phyloP scores from a whole-genome alignment of 2,113 vertebrate species.

The Peromyscus polionotus region DNA sequence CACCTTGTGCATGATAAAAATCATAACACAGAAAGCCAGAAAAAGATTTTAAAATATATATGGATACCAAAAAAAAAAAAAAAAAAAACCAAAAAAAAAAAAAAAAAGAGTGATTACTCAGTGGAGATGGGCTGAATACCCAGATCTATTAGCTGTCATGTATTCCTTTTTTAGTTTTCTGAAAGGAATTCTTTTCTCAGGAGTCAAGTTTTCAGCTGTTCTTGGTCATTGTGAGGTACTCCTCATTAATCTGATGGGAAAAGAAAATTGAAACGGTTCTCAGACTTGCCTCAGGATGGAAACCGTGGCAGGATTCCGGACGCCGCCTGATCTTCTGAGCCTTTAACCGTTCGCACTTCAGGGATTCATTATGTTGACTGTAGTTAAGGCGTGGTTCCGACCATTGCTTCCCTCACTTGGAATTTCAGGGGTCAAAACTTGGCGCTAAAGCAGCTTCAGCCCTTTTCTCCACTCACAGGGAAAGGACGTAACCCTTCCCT shows the following conservation, averaged over 20 bases:
- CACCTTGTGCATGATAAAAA: background rate
- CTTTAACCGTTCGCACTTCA: conserved; percentile 98
- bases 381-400: conserved; percentile 90
- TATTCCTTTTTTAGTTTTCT: background rate
- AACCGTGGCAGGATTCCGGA: conserved; percentile 98
- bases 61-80: background rate
- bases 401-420: background rate
- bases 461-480: background rate
- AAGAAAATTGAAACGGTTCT: background rate
- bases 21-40: background rate
- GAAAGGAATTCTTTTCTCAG: background rate
- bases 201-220: background rate
- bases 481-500: background rate
- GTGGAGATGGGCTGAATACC: background rate
- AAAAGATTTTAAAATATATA: background rate
- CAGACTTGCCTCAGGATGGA: conserved; percentile 94
- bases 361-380: conserved; percentile 97
- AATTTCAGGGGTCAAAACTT: conserved; percentile 46
- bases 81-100: background rate
- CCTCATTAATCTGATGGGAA: background rate
- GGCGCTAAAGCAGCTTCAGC: background rate
- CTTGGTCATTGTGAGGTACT: background rate
- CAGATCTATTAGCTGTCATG: background rate
- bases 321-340: conserved; percentile 98
- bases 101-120: background rate